phyloP scores from a whole-genome alignment of 2,113 vertebrate species.

The Calonectris borealis region DNA sequence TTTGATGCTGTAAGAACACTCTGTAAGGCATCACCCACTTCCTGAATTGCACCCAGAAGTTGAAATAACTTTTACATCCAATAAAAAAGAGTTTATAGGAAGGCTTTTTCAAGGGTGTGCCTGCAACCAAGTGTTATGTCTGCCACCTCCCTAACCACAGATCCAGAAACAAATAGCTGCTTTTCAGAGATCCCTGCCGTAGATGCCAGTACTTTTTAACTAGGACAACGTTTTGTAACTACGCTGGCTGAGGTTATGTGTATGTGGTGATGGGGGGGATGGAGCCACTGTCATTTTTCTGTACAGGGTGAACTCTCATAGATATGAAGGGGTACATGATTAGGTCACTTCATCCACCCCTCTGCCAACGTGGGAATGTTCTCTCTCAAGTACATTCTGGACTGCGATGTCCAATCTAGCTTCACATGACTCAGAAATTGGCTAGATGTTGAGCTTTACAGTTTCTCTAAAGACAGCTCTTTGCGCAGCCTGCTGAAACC shows the following conservation, averaged over 20 bases:
- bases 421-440: constrained; percentile 28
- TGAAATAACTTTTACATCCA: background rate
- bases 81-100: constrained; percentile 3
- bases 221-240: background rate
- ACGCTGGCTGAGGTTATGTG: background rate
- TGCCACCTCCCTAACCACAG: background rate
- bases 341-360: background rate
- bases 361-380: background rate
- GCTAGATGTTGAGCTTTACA: background rate
- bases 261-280: background rate
- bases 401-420: background rate
- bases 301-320: background rate
- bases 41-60: constrained; percentile 29
- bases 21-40: constrained; percentile 42
- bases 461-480: background rate
- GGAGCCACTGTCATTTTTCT: background rate
- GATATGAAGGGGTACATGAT: background rate
- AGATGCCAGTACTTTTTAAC: background rate
- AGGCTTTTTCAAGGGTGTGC: constrained; percentile 27
- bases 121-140: background rate
- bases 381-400: background rate
- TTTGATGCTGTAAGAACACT: background rate
- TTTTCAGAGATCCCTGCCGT: background rate
- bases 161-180: background rate
- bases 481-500: background rate